Conservation (phyloP, 2,888 invertebrate species). For the Cerastis rubricosa region DNA sequence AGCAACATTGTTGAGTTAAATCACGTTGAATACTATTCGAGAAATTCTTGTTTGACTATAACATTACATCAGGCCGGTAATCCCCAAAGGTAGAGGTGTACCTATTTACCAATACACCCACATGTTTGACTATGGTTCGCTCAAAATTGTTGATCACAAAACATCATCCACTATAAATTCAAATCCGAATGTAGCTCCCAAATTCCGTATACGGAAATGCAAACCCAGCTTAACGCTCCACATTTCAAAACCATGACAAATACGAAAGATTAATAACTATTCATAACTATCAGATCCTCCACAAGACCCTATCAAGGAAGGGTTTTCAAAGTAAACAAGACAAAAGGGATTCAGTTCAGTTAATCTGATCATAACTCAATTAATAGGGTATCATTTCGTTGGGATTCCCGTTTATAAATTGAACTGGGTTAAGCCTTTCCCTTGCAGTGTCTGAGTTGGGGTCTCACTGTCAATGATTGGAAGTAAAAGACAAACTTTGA, state of each 20-base stretch:
- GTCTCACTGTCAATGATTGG: constrained; percentile 4
- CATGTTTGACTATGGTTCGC: not conserved
- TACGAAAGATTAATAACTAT: constrained; percentile 43
- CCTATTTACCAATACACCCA: no score
- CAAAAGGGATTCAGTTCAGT: constrained; percentile 57
- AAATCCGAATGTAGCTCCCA: not conserved
- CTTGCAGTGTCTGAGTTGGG: not conserved
- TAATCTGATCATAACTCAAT: constrained; percentile 66
- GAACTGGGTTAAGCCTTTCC: constrained; percentile 44
- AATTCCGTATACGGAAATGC: not conserved
- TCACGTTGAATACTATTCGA: not conserved
- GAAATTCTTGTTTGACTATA: not conserved
- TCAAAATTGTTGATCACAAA: not conserved
- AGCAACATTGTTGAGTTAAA: not conserved
- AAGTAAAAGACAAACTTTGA: constrained; percentile 42
- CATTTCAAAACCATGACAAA: constrained; percentile 30
- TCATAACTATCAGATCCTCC: constrained; percentile 39
- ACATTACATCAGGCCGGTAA: no score
- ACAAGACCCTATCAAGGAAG: constrained; percentile 40
- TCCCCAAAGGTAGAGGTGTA: no score
- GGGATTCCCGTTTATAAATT: constrained; percentile 55
- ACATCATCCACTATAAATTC: not conserved
- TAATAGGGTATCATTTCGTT: constrained; percentile 58
- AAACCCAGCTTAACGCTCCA: not conserved
- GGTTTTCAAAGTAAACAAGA: constrained; percentile 59